Base-by-base conservation (phyloP, 2,113 vertebrate species). In the Sinocyclocheilus rhinocerous region DNA sequence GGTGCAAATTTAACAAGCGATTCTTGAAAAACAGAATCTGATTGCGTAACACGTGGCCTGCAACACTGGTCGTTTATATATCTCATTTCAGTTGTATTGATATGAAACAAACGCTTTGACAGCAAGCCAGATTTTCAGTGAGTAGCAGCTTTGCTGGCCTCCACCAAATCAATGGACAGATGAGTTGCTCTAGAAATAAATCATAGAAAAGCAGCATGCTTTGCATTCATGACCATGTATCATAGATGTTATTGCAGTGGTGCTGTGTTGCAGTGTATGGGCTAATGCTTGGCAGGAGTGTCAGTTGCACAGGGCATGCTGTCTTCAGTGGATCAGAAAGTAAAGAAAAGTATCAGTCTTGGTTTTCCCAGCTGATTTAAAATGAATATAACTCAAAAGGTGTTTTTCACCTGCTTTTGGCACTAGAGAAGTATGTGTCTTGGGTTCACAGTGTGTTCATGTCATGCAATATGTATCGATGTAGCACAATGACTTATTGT, bases 171-270 rank as follows among this genome's bases (percentile, higher is more conserved):
- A 83, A 72, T 70, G 65, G 67, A 39, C 65, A 72, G 65, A 83
- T 83, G 65, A 48, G 65, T 72, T 39, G 45, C 67, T 55, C 59
- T 52, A 16, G 26, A 83, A 83, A 72, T 83, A 83, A 83, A 72
- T 83, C 45, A 72, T 3, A 36, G 81, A 33, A 70, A n/a, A 72
- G 45, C 48, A 70, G 81, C 48, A n/a, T 24, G 65, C 81, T 72
- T 39, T 72, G 81, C 81, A 83, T 72, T 72, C 26, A 70, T 72
- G 65, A 55, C 18, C 11, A 20, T 22, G 65, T 39, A 36, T 83
- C 81, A 72, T 69, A 72, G 81, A 70, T 57, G 81, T 57, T 83
- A 36, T 83, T 83, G 81, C 81, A 70, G 81, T 70, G 81, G 18
- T 83, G n/a, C 24, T 36, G 81, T 42, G 22, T 52, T 36, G 36